Base-by-base conservation (phyloP, 2,113 vertebrate species). In the Sciurus niger region DNA sequence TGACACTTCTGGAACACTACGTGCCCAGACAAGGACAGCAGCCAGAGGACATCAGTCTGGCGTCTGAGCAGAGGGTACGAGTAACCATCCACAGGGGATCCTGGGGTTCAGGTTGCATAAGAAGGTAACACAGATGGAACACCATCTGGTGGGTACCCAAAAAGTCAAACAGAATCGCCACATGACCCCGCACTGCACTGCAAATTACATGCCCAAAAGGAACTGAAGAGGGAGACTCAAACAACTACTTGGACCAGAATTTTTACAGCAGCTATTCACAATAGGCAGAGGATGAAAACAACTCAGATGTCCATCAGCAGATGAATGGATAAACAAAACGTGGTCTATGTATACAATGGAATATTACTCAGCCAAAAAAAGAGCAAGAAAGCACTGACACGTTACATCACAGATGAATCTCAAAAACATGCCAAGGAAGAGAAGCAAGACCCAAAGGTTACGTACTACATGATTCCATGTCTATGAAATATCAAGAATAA, bases 71-170 rank as follows among this genome's bases (percentile, higher is more conserved):
- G 55, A 48, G 43, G 20, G n/a, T 65, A 4, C 73, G 60, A 55
- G 43, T 34, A 77, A 34, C 32, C 83, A 80, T 46, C 30, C 25
- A 6, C 2, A 22, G 30, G 34, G n/a, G 51, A 80, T 17, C 22
- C 67, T 89, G 48, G 76, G 25, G 25, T 17, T 86, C 58, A 22
- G 24, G 10, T 32, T 76, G 67, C n/a, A 2, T 37, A 55, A 87
- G 84, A 95, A 73, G 83, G 43, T 25, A 60, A 79, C 55, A 84
- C 63, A 67, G 48, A 74, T n/a, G 79, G 84, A 92, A 90, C 70
- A 43, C 48, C 48, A 93, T 53, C n/a, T 37, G 68, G 67, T 11
- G 18, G 30, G 11, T 43, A 65, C 67, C 86, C 80, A 46, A 55
- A 73, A 73, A 51, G 37, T 55, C 67, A 73, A 82, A 68, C 13